Base-by-base conservation (phyloP, 2,113 vertebrate species). In the Odontesthes bonariensis region DNA sequence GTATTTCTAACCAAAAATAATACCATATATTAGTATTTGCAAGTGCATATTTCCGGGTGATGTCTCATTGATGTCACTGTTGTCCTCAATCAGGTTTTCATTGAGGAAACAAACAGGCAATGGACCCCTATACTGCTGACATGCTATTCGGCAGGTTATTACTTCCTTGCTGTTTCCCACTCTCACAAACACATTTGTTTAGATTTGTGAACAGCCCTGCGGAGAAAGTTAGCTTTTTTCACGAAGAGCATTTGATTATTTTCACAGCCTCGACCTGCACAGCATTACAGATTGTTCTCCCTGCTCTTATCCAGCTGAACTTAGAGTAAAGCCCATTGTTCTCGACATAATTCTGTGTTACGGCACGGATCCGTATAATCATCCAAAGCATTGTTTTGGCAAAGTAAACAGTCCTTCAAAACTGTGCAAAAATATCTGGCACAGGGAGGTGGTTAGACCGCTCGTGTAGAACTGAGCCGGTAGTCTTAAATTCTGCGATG, bases 321-420 rank as follows among this genome's bases (percentile, higher is more conserved):
- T 55, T 62, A 35, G 53, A 74, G 32, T 82, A 84, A n/a, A 88
- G 64, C 88, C 69, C 58, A 82, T 87, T 90, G 86, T 85, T 89
- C 63, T 81, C 69, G 75, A 72, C 78, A 33, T 83, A 77, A 83
- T 82, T 85, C 86, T 79, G 82, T 53, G 82, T 81, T 86, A 79
- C 69, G 32, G 77, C 83, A 80, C 68, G 61, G 62, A 83, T 72
- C 86, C 78, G 22, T 56, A 73, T 73, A 89, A 89, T 86, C 81
- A 66, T 78, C 64, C 47, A 82, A 86, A 83, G 75, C 59, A 64
- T 74, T 83, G 86, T 73, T 85, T 78, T 79, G 49, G 67, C 52
- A 54, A 67, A 62, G 77, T 82, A 59, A 83, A 64, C 64, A 73
- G 38, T 77, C 70, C 70, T 32, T 77, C 46, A 62, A 70, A 77